Evolutionary conservation across 2,888 invertebrate genomes (phyloP), one percentile per base, ranked within the genome.

Genomic region (Julus scanicus): DNA sequence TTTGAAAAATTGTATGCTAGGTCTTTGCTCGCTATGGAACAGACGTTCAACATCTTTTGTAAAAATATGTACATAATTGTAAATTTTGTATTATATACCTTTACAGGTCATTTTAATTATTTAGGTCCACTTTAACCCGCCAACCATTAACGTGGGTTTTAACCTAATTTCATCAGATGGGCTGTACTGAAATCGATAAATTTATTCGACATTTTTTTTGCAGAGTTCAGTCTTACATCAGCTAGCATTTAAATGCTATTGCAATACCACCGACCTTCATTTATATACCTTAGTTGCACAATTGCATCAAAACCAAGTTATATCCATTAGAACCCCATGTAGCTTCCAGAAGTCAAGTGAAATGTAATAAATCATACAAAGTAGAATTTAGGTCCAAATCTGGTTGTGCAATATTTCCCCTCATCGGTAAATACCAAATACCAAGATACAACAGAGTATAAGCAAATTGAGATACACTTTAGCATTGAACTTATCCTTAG

Each of bases 1-100:
- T 29, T 29, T 29, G 1, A 29, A n/a, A 71, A 11, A 20, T 29
- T 71, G 29, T 11, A 3, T 9, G 71, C 3, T 11, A 71, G 71
- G 29, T 11, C 71, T 71, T 71, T 29, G 29, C 29, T 71, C 29
- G 71, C 71, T 20, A 71, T 29, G 29, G 20, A 63, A 9, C 71
- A 71, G 71, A 71, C 29, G 29, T 63, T 71, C 11, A 11, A 71
- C n/a, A 71, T 71, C 71, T 11, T 13, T 71, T 71, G 71, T 71
- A 71, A 29, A 71, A 29, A 71, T 20, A 9, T 71, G 71, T 71
- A 71, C 20, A 71, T 71, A 71, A 20, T 71, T 71, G 71, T 71
- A 71, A 20, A 71, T 71, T 20, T 71, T 71, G 71, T 71, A 71
- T 13, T 49, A 49, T 49, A 49, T 9, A 13, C 5, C 13, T 13